Conservation (phyloP, 2,888 invertebrate genomes). For the Mantis religiosa region DNA sequence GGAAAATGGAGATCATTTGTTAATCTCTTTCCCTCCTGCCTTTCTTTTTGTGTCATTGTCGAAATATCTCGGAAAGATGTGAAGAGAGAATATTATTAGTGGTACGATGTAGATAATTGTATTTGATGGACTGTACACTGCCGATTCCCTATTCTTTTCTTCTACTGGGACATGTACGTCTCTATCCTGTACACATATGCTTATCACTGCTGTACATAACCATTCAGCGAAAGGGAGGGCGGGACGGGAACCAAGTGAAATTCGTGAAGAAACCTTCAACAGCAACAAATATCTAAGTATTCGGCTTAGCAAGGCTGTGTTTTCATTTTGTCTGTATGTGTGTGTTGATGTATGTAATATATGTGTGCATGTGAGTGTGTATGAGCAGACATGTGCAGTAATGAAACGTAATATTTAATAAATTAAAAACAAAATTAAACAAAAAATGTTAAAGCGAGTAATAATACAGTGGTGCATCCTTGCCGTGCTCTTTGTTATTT, state of each 20-base stretch:
- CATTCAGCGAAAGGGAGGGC: not conserved
- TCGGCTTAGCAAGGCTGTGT: slow-evolving; percentile 60
- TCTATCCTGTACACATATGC: slow-evolving; percentile 8
- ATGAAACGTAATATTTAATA: not conserved
- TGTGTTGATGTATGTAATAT: not conserved
- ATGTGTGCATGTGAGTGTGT: not conserved
- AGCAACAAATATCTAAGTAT: slow-evolving; percentile 47
- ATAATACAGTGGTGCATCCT: slow-evolving; percentile 22
- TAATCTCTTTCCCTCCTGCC: slow-evolving; percentile 6
- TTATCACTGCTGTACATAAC: not conserved
- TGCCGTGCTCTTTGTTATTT: slow-evolving; percentile 23
- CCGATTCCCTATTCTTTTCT: slow-evolving; percentile 15
- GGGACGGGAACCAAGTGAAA: not conserved
- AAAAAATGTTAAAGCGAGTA: slow-evolving; percentile 3
- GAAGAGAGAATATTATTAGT: not conserved
- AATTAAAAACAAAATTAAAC: not conserved
- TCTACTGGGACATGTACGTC: not conserved
- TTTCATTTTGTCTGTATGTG: slow-evolving; percentile 32
- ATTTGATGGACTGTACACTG: slow-evolving; percentile 8
- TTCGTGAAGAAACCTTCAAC: slow-evolving; percentile 38
- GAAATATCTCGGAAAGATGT: not conserved
- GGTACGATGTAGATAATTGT: not conserved
- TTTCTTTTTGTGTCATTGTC: slow-evolving; percentile 11
- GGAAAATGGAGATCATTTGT: slow-evolving; percentile 1
- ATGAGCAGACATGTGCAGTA: not conserved